Evolutionary conservation across 1,140 invertebrate genomes (phyloP).

Genomic region (Lanistes nyassanus): DNA sequence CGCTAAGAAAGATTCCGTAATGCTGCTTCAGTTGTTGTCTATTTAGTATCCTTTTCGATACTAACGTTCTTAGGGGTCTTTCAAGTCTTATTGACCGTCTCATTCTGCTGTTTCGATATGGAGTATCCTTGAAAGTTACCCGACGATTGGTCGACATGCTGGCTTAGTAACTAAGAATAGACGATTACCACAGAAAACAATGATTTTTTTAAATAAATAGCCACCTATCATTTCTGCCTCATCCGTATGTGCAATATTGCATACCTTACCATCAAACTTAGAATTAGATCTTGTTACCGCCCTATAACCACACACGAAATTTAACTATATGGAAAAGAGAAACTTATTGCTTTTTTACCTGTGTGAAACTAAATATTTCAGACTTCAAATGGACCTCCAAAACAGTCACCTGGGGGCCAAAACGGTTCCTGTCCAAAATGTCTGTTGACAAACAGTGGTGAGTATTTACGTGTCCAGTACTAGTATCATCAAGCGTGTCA

Average conservation of each 20-base stretch:
- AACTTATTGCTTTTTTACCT: no score
- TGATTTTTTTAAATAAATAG: background rate
- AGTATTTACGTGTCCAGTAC: background rate
- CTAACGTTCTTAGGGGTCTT: no score
- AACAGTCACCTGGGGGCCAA: conserved; percentile 27
- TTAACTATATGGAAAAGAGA: background rate
- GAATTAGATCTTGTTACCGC: background rate
- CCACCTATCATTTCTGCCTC: background rate
- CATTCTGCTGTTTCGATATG: no score
- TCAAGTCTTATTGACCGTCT: no score
- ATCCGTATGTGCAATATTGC: background rate
- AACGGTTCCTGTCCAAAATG: conserved; percentile 31
- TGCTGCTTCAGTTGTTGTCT: no score
- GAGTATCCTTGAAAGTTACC: no score
- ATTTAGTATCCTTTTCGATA: no score
- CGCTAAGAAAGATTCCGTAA: no score
- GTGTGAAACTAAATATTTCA: conserved; percentile 19
- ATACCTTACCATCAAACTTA: background rate
- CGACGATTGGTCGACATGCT: background rate
- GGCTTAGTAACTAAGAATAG: background rate
- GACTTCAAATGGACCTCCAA: conserved; percentile 32
- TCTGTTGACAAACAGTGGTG: conserved; percentile 33
- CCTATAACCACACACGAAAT: background rate
- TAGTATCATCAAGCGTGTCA: background rate
- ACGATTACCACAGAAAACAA: background rate